Conservation (phyloP, 2,888 invertebrate genomes). For the Ptychoptera contaminata region DNA sequence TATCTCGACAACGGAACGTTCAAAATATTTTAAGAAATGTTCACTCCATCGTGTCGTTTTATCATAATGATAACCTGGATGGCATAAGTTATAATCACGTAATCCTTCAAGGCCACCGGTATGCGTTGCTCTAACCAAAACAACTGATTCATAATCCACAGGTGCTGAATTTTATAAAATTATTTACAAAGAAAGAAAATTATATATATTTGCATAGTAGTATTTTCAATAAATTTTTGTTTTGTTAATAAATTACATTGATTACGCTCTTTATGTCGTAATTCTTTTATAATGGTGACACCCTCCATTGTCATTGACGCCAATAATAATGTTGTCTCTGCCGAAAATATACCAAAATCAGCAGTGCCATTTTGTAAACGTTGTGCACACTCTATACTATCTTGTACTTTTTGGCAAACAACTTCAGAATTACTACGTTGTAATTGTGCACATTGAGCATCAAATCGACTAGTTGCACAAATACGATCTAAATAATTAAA, state of each 20-base stretch:
- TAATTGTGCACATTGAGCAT: constrained; percentile 11
- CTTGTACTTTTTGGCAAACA: constrained; percentile 14
- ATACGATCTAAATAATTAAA: constrained; percentile 4
- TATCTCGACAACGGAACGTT: constrained; percentile 23
- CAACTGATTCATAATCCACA: constrained; percentile 42
- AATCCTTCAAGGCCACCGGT: constrained; percentile 34
- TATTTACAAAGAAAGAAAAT: constrained; percentile 1
- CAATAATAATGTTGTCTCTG: constrained; percentile 44
- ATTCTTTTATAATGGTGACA: constrained; percentile 33
- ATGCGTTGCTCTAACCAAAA: constrained; percentile 35
- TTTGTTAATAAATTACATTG: constrained; percentile 29
- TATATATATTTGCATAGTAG: constrained; percentile 4
- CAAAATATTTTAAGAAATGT: constrained; percentile 43
- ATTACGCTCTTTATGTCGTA: constrained; percentile 26
- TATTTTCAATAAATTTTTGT: too few relatives aligned
- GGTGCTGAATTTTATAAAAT: constrained; percentile 6
- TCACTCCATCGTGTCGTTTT: constrained; percentile 34
- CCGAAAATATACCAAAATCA: constrained; percentile 42
- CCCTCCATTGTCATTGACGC: constrained; percentile 30
- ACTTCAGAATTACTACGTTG: constrained; percentile 13
- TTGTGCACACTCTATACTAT: constrained; percentile 44
- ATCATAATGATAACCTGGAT: constrained; percentile 42
- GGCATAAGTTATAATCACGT: constrained; percentile 40
- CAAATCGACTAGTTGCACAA: constrained; percentile 10
- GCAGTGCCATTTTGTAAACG: constrained; percentile 35